A percentile compares a stretch with the other conserved stretches of the same genome.
phyloP scores from a whole-genome alignment of 2,888 invertebrate genomes.

The Melanostoma mellinum region DNA sequence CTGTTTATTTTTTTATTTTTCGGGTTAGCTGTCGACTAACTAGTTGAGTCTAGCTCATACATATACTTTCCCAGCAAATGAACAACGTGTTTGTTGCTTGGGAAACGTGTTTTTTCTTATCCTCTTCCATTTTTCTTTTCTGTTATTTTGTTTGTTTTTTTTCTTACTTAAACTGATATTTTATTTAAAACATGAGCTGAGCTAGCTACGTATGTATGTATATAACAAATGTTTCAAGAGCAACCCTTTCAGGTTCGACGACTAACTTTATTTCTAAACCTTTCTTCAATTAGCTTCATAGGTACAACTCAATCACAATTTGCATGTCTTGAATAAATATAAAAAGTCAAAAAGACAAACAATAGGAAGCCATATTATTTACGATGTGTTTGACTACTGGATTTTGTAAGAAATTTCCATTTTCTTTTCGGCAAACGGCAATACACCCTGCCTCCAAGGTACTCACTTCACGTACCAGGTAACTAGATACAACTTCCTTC shows the following conservation, averaged over 20 bases:
- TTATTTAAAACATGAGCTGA: too few relatives aligned
- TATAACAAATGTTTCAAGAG: too few relatives aligned
- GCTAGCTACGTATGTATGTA: too few relatives aligned
- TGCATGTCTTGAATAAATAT: slow-evolving; percentile 44
- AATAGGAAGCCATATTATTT: slow-evolving; percentile 75
- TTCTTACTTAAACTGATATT: slow-evolving; percentile 4
- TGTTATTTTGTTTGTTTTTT: slow-evolving; percentile 1
- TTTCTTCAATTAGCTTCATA: slow-evolving; percentile 49
- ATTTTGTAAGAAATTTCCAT: slow-evolving; percentile 43
- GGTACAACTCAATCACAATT: slow-evolving; percentile 58
- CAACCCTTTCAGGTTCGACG: not conserved
- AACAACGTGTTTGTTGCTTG: slow-evolving; percentile 50
- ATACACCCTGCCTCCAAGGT: not conserved
- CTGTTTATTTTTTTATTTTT: too few relatives aligned
- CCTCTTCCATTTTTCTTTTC: slow-evolving; percentile 1
- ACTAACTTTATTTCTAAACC: slow-evolving; percentile 8
- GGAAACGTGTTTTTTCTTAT: slow-evolving; percentile 60
- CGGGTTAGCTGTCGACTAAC: too few relatives aligned
- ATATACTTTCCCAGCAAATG: slow-evolving; percentile 64
- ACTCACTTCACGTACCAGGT: slow-evolving; percentile 28
- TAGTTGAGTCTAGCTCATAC: slow-evolving; percentile 11
- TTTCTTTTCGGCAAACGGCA: not conserved
- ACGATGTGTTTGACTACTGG: slow-evolving; percentile 80
- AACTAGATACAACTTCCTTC: slow-evolving; percentile 18
- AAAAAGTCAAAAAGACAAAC: slow-evolving; percentile 8